Percentiles rank a stretch among this genome's conserved stretches.
Evolutionary conservation across 2,888 invertebrate genomes (phyloP).

Genomic region (Folsomia candida): DNA sequence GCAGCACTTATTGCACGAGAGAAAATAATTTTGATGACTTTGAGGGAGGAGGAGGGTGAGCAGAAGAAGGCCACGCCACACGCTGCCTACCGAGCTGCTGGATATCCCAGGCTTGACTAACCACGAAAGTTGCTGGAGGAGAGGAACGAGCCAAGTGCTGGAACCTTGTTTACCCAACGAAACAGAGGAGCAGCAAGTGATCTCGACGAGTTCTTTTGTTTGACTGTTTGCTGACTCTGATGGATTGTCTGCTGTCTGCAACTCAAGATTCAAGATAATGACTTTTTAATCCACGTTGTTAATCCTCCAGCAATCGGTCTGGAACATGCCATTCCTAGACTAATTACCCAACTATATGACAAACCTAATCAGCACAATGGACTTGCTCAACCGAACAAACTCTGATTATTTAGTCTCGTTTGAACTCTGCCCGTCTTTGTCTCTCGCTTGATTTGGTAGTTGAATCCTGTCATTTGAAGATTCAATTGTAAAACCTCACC

Average conservation of each 20-base stretch:
- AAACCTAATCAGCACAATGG: neutral
- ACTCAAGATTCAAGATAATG: slow-evolving; percentile 23
- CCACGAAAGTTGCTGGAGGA: neutral
- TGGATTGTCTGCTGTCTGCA: slow-evolving; percentile 24
- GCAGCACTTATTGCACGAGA: slow-evolving; percentile 7
- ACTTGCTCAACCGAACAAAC: neutral
- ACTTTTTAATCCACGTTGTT: slow-evolving; percentile 22
- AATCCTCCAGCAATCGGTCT: slow-evolving; percentile 18
- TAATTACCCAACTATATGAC: slow-evolving; percentile 16
- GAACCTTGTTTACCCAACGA: slow-evolving; percentile 2
- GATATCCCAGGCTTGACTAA: neutral
- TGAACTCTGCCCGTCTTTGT: neutral
- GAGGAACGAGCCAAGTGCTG: neutral
- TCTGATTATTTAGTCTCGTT: neutral
- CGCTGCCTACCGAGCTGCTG: neutral
- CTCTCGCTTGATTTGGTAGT: too few relatives aligned
- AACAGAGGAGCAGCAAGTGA: slow-evolving; percentile 9
- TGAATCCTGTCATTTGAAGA: too few relatives aligned
- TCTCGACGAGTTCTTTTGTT: slow-evolving; percentile 20
- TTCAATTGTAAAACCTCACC: too few relatives aligned
- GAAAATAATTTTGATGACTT: slow-evolving; percentile 21
- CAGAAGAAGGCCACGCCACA: too few relatives aligned
- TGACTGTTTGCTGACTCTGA: slow-evolving; percentile 24
- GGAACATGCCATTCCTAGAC: slow-evolving; percentile 19
- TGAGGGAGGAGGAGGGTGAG: slow-evolving; percentile 6